Percentiles rank a stretch among this genome's conserved stretches.
Evolutionary conservation across 2,888 invertebrate genomes (phyloP).

Genomic region (Trachelus tabidus): DNA sequence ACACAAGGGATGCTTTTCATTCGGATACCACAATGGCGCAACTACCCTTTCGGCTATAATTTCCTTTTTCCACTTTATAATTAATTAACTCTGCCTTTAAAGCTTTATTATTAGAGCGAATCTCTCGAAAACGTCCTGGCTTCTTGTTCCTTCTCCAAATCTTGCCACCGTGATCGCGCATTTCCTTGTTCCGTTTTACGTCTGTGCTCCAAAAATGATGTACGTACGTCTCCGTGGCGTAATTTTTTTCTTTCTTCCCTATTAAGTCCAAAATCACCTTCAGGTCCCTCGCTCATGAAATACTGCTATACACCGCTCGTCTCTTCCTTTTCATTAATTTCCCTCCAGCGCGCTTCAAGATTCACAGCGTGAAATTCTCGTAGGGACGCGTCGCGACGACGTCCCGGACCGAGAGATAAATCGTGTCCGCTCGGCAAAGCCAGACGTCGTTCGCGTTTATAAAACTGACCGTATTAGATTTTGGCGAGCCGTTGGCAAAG

Average conservation of each 20-base stretch:
- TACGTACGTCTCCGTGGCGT: background rate
- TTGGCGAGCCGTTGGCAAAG: background rate
- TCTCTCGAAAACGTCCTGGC: background rate
- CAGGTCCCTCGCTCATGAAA: too few species aligned
- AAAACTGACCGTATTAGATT: background rate
- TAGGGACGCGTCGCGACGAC: background rate
- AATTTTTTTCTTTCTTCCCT: background rate
- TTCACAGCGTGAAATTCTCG: background rate
- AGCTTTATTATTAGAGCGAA: background rate
- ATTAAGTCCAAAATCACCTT: too few species aligned
- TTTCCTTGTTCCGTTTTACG: background rate
- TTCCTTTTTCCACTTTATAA: background rate
- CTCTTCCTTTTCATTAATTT: background rate
- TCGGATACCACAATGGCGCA: background rate
- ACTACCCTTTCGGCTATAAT: background rate
- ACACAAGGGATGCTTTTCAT: background rate
- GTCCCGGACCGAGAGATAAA: background rate
- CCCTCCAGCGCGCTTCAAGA: background rate
- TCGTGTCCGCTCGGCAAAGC: background rate
- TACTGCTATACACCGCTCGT: background rate
- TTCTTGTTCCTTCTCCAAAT: background rate
- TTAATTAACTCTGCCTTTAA: background rate
- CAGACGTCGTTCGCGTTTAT: background rate
- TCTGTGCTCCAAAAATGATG: background rate
- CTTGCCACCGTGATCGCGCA: background rate